phyloP scores from a whole-genome alignment of 2,113 vertebrate species.

The Sarotherodon lohbergeri region DNA sequence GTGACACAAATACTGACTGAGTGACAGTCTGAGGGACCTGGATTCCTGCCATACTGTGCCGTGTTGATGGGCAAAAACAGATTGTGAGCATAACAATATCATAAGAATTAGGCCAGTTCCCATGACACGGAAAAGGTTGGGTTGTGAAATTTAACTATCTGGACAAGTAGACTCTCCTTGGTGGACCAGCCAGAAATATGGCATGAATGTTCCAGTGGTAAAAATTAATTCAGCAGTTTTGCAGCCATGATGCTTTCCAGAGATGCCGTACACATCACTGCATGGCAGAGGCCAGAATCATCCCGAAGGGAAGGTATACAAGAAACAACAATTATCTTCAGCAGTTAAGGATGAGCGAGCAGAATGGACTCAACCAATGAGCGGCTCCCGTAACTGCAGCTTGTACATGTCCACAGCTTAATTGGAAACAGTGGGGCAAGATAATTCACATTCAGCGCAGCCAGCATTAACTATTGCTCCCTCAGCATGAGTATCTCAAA shows the following conservation, averaged over 20 bases:
- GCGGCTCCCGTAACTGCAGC: slow-evolving; percentile 57
- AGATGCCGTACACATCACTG: slow-evolving; percentile 4
- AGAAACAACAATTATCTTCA: slow-evolving; percentile 66
- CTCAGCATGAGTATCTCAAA: slow-evolving; percentile 51
- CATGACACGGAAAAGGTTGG: background rate
- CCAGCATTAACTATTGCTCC: slow-evolving; percentile 53
- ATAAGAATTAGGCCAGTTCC: slow-evolving; percentile 34
- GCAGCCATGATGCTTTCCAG: background rate
- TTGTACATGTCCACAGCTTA: slow-evolving; percentile 69
- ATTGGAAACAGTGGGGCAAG: slow-evolving; percentile 70
- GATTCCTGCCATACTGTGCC: background rate
- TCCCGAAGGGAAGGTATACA: slow-evolving; percentile 45
- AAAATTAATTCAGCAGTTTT: slow-evolving; percentile 30
- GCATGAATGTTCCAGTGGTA: background rate
- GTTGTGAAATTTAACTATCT: background rate
- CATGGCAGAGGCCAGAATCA: slow-evolving; percentile 7
- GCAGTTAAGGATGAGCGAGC: slow-evolving; percentile 66
- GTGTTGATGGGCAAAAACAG: slow-evolving; percentile 8
- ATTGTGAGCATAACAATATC: slow-evolving; percentile 14
- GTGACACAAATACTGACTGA: slow-evolving; percentile 10
- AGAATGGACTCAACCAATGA: slow-evolving; percentile 57
- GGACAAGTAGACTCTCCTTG: background rate
- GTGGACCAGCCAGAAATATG: slow-evolving; percentile 1
- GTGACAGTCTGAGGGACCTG: background rate
- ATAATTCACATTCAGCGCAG: slow-evolving; percentile 64